A percentile compares a stretch with the other conserved stretches of the same genome.
phyloP scores from a whole-genome alignment of 2,888 invertebrate species.

The Hartigia nigra region DNA sequence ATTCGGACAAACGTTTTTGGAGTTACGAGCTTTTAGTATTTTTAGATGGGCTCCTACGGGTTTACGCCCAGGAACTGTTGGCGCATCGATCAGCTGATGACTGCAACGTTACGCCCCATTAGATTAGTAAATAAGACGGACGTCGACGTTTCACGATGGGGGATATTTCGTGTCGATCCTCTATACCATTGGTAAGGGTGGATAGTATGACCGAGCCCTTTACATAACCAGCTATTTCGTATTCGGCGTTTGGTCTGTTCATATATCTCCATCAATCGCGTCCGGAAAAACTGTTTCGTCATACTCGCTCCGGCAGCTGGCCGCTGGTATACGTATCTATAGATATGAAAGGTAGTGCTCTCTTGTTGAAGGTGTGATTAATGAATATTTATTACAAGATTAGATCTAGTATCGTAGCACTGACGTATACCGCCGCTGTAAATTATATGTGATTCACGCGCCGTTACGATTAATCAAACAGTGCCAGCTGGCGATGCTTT shows the following conservation, averaged over 20 bases:
- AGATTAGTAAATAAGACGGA: constrained; percentile 43
- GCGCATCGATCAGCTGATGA: constrained; percentile 52
- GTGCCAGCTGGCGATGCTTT: background rate
- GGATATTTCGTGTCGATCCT: background rate
- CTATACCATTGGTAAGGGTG: background rate
- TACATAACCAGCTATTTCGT: background rate
- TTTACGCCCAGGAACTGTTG: constrained; percentile 15
- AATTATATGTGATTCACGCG: background rate
- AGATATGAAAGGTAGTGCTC: constrained; percentile 5
- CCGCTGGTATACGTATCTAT: background rate
- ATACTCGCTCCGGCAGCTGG: constrained; percentile 5
- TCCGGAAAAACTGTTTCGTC: constrained; percentile 17
- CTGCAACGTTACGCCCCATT: constrained; percentile 51
- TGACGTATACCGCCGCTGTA: background rate
- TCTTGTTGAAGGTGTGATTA: constrained; percentile 19
- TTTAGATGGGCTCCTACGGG: background rate
- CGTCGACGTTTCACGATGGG: background rate
- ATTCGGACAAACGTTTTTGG: constrained; percentile 16
- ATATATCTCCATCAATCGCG: constrained; percentile 16
- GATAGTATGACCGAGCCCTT: background rate
- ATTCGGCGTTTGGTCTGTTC: background rate
- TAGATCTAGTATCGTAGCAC: constrained; percentile 9
- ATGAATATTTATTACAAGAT: constrained; percentile 17
- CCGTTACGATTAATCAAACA: background rate
- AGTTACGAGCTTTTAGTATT: constrained; percentile 19